Conservation (phyloP, 2,797 vertebrate species). For the Platyrinchus mystaceus region DNA sequence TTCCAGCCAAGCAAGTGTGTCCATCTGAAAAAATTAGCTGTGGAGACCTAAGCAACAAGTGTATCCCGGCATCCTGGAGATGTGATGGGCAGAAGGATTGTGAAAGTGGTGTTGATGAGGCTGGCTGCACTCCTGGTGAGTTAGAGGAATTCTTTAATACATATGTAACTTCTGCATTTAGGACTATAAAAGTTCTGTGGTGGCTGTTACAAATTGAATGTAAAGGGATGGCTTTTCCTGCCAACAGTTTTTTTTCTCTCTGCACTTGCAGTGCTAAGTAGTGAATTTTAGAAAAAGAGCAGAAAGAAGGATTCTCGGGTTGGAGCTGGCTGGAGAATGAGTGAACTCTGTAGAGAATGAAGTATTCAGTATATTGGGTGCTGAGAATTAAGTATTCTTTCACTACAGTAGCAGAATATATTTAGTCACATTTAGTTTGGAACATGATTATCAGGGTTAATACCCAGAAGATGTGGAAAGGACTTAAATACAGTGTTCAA, state of each 20-base stretch:
- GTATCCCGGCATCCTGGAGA: conserved; percentile 91
- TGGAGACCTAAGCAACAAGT: conserved; percentile 87
- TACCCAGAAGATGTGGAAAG: not conserved
- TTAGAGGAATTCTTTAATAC: conserved; percentile 1
- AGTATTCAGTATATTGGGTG: not conserved
- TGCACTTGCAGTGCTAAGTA: not conserved
- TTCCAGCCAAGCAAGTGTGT: conserved; percentile 88
- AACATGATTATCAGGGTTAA: not conserved
- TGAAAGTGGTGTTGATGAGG: conserved; percentile 90
- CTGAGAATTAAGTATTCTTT: not conserved
- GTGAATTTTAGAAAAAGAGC: not conserved
- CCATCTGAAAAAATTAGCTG: conserved; percentile 94
- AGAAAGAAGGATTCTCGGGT: not conserved
- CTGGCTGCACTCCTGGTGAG: conserved; percentile 89
- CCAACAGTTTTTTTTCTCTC: not conserved
- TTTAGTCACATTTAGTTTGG: not conserved
- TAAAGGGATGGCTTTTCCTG: not conserved
- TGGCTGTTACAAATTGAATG: not conserved
- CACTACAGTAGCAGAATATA: not conserved
- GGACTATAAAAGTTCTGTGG: not conserved
- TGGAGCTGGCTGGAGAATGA: not conserved
- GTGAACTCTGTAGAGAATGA: not conserved
- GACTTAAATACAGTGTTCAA: not conserved
- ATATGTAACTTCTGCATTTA: not conserved
- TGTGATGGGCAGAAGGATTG: conserved; percentile 96